Evolutionary conservation across 1,140 invertebrate species (phyloP).

Genomic region (Neelides sp.): DNA sequence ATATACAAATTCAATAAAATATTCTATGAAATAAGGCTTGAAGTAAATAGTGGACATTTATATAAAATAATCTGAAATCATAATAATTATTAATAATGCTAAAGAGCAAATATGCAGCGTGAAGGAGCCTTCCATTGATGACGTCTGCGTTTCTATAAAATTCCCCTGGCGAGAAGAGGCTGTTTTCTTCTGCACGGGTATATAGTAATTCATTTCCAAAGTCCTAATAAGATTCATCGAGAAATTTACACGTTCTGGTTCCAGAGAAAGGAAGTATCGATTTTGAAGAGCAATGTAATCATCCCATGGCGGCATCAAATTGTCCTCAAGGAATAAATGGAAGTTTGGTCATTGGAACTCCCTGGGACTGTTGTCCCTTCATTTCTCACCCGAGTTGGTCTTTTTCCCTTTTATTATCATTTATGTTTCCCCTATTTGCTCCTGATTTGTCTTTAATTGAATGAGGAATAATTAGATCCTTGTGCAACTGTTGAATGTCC

Average conservation of each 20-base stretch:
- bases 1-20: too few relatives aligned
- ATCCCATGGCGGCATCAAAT: not conserved
- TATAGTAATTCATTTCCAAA: not conserved
- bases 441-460: too few relatives aligned
- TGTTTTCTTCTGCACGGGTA: conserved; percentile 8
- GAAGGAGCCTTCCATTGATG: not conserved
- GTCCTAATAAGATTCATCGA: too few relatives aligned
- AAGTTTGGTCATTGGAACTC: conserved; percentile 9
- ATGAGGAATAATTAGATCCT: too few relatives aligned
- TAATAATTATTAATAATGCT: too few relatives aligned
- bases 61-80: too few relatives aligned
- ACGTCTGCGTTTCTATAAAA: conserved; percentile 3
- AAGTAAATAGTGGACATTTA: too few relatives aligned
- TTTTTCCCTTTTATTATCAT: not conserved
- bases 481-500: conserved; percentile 3
- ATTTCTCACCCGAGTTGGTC: conserved; percentile 2
- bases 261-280: not conserved
- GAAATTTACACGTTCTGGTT: not conserved
- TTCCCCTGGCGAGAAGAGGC: conserved; percentile 9
- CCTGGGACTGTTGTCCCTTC: conserved; percentile 16
- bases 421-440: too few relatives aligned
- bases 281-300: not conserved
- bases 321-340: not conserved
- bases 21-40: too few relatives aligned
- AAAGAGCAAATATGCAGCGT: not conserved